Conservation (phyloP, 2,888 invertebrate genomes). For the Ommatoiulus sabulosus region DNA sequence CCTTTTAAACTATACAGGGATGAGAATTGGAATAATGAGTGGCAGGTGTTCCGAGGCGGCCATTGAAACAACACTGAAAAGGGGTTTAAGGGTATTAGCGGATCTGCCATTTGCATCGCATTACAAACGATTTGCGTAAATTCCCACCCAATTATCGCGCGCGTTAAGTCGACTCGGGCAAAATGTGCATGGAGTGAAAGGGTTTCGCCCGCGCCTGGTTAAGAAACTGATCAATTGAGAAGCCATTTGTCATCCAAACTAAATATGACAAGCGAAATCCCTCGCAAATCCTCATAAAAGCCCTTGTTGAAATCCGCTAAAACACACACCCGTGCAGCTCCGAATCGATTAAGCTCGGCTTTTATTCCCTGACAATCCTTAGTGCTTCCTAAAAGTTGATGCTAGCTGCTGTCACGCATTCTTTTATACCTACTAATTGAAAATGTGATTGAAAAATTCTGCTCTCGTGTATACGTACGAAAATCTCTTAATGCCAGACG, state of each 20-base stretch:
- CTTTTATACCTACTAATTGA: neutral
- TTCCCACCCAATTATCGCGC: slow-evolving; percentile 7
- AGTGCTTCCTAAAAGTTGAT: neutral
- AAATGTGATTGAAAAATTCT: slow-evolving; percentile 1
- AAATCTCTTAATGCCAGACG: neutral
- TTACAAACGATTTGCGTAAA: slow-evolving; percentile 2
- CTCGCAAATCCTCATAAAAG: neutral
- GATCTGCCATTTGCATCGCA: neutral
- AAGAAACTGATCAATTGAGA: slow-evolving; percentile 19
- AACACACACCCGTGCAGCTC: neutral
- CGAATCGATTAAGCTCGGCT: slow-evolving; percentile 19
- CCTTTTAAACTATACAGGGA: neutral
- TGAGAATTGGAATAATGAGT: neutral
- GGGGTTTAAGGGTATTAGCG: neutral
- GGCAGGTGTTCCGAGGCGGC: neutral
- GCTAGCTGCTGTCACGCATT: slow-evolving; percentile 1
- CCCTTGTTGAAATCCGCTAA: slow-evolving; percentile 12
- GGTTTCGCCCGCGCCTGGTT: neutral
- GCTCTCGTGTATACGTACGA: neutral
- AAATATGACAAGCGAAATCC: slow-evolving; percentile 1
- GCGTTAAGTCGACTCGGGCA: neutral
- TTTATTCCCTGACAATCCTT: slow-evolving; percentile 19
- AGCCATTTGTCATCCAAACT: slow-evolving; percentile 11
- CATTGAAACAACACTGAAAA: neutral
- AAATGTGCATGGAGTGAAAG: neutral